Evolutionary conservation across 2,888 invertebrate species (phyloP), one percentile per base, ranked within the genome.

Genomic region (Euzetes globulus): DNA sequence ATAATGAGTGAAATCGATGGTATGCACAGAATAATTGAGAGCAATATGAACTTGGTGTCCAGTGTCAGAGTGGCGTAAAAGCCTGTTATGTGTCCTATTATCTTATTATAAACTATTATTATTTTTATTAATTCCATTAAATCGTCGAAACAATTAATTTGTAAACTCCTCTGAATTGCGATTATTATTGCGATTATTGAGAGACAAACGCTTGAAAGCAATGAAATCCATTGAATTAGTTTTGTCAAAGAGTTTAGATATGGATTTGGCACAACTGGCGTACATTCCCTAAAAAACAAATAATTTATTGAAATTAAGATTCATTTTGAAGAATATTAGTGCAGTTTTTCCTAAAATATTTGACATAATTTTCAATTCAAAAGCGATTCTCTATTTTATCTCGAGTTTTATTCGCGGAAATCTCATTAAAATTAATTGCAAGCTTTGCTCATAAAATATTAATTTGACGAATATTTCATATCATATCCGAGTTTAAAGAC

Each of bases 1-100:
- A 41, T 41, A 41, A 68, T 68, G 22, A 68, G 45, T 13, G 41
- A 68, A 22, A 68, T 68, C 41, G 9, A 68, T 29, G 68, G 68
- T 13, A 68, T 37, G 37, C 37, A 68, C n/a, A 41, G 45, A 22
- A 68, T n/a, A 15, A 68, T 41, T 0, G 68, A 19, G 1, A 68
- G 15, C 1, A 37, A 22, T 15, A 68, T n/a, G 22, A 41, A 68
- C 22, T 68, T 33, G 11, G 19, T 22, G 22, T 68, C 68, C 29
- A 68, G 22, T 17, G 68, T 22, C 22, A 41, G 13, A 41, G 19
- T 68, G 13, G 68, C 17, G 19, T 68, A 68, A 41, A 68, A 7
- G 3, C 19, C 41, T 19, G 68, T 68, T 11, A 68, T 68, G 45
- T 68, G 37, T n/a, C 41, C 37, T 6, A 68, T 68, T 37, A 68